These are phyloP conservation scores for Pseudorectes ferrugineus DNA, from an alignment of 2,113 vertebrate species.

Conservation along the genomic window DNA sequence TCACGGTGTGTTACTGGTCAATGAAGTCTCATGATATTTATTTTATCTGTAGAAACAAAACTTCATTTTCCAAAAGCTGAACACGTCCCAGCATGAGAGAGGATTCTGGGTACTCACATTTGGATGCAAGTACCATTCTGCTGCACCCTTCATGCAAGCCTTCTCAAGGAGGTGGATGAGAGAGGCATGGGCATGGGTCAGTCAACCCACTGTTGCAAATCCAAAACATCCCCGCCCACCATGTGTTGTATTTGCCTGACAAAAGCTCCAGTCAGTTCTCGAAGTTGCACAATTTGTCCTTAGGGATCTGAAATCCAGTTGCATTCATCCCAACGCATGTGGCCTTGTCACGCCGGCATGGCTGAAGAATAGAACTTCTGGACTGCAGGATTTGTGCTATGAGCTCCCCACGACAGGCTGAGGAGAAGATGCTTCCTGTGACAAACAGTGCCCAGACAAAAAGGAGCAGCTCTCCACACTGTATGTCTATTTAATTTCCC, in stretches of 20 bases:
- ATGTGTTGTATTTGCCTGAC: not conserved
- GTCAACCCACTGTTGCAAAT: not conserved
- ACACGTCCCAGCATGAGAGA: not conserved
- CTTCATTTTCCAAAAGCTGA: not conserved
- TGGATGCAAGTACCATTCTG: not conserved
- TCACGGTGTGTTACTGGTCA: slow-evolving; percentile 1
- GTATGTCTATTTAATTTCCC: not conserved
- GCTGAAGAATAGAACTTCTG: not conserved
- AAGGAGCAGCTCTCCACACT: not conserved
- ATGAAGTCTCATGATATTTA: slow-evolving; percentile 4
- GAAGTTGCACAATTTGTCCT: not conserved
- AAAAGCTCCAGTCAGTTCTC: not conserved
- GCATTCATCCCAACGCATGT: not conserved
- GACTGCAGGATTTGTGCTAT: not conserved
- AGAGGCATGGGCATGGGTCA: not conserved
- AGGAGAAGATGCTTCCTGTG: not conserved
- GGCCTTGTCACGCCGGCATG: not conserved
- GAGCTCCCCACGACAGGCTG: not conserved
- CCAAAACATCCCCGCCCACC: not conserved
- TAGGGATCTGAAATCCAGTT: not conserved
- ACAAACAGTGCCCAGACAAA: not conserved
- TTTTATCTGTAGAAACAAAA: not conserved
- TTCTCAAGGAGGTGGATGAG: not conserved
- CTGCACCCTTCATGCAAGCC: not conserved
- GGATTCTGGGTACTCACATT: not conserved